Evolutionary conservation across 2,888 invertebrate species (phyloP), one percentile per base, ranked within the genome.

Genomic region (Caenorhabditis macrosperma): DNA sequence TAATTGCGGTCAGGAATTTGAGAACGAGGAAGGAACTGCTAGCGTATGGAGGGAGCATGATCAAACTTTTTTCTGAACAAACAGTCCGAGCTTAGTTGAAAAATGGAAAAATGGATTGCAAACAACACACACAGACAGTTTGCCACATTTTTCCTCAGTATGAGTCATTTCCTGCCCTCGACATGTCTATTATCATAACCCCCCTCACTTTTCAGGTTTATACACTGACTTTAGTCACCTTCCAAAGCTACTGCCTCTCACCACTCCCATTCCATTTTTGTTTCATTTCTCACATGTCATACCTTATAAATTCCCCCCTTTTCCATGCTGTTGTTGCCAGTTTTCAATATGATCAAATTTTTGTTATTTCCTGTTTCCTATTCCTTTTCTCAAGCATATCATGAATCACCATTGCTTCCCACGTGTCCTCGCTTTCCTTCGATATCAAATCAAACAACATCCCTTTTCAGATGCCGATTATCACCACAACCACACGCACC

Each of bases 401-500:
- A 44, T 17, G 44, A 6, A 17, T 17, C 44, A 17, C 3, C 17
- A 2, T 17, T 44, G n/a, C 17, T 44, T 44, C 17, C 20, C 9
- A 44, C 5, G n/a, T 44, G 5, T 2, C 20, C 15, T 3, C 38
- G 38, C 15, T 5, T 38, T 5, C 15, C 15, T 38, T 38, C n/a
- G n/a, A n/a, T n/a, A n/a, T 38, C 38, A 38, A 38, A 38, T 5
- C 17, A n/a, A n/a, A n/a, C n/a, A 41, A 41, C 41, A 35, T 35
- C 41, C 41, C 41, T 28, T 72, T 72, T 72, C 63, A 72, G 72
- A 79, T 79, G 79, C 74, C 79, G 52, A 79, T 79, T 64, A 60
- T 79, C 44, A 79, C 79, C 33, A 79, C 79, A 22, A 79, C 79
- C 10, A 75, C 75, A 28, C 74, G 79, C 20, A 79, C 74, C 63